Percentiles rank a stretch among this genome's conserved stretches.
Conservation (phyloP, 2,888 invertebrate species). For the Amphipyra berbera region DNA sequence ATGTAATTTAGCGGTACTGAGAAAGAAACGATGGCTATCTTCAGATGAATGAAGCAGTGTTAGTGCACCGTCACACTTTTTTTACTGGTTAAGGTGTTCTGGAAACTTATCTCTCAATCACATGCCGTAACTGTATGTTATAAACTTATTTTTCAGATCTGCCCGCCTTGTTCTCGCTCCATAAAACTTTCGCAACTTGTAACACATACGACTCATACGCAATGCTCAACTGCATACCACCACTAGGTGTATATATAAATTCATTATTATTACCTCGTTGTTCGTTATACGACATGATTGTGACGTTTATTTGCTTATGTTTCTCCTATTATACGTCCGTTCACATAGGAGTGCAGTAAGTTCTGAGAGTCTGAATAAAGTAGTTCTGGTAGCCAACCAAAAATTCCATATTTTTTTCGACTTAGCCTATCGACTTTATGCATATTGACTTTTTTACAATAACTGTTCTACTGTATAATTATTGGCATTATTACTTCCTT, state of each 20-base stretch:
- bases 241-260: slow-evolving; percentile 40
- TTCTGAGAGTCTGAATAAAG: background rate
- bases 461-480: slow-evolving; percentile 18
- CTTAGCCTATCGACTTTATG: slow-evolving; percentile 5
- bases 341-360: background rate
- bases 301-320: slow-evolving; percentile 31
- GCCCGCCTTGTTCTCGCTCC: slow-evolving; percentile 68
- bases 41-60: slow-evolving; percentile 83
- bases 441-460: slow-evolving; percentile 19
- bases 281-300: slow-evolving; percentile 40
- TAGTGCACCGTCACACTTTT: slow-evolving; percentile 80
- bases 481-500: slow-evolving; percentile 39
- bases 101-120: slow-evolving; percentile 83
- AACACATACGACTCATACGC: slow-evolving; percentile 59
- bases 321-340: slow-evolving; percentile 11
- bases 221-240: slow-evolving; percentile 46
- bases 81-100: slow-evolving; percentile 84
- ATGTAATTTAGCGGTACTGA: slow-evolving; percentile 88
- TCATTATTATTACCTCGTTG: slow-evolving; percentile 47
- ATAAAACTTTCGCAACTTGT: slow-evolving; percentile 77
- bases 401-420: background rate
- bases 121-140: slow-evolving; percentile 72
- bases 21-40: slow-evolving; percentile 86
- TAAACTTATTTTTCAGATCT: slow-evolving; percentile 74
- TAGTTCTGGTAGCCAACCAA: background rate